Conservation (phyloP, 2,888 invertebrate genomes). For the Xanthorhoe designata region DNA sequence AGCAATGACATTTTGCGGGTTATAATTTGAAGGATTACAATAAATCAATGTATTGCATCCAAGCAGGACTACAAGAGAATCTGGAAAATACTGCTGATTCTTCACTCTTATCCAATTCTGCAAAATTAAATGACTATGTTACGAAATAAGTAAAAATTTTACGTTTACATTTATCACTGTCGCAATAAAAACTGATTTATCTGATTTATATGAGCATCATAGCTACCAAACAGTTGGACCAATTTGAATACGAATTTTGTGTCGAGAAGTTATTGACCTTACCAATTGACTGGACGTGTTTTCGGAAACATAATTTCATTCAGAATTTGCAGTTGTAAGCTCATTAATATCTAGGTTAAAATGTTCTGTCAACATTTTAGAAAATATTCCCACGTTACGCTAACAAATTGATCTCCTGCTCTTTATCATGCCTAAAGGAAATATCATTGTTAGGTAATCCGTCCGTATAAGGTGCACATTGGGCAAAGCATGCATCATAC, state of each 20-base stretch:
- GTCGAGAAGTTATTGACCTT: too few relatives aligned
- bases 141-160: too few relatives aligned
- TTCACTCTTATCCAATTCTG: too few relatives aligned
- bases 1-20: conserved; percentile 23
- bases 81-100: not conserved
- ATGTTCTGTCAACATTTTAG: not conserved
- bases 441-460: conserved; percentile 42
- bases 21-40: conserved; percentile 11
- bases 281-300: not conserved
- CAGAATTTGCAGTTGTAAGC: not conserved
- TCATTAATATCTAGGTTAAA: not conserved
- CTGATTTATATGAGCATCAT: too few relatives aligned
- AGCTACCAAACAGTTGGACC: too few relatives aligned
- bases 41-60: conserved; percentile 10
- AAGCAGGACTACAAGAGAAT: not conserved
- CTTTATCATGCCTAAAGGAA: conserved; percentile 31
- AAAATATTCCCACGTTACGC: conserved; percentile 15
- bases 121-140: too few relatives aligned
- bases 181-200: too few relatives aligned
- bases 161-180: too few relatives aligned
- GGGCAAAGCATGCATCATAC: conserved; percentile 58
- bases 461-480: conserved; percentile 55
- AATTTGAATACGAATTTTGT: too few relatives aligned
- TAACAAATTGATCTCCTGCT: conserved; percentile 24
- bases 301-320: not conserved